phyloP scores from a whole-genome alignment of 2,888 invertebrate species.

The Leptarthrus brevirostris region DNA sequence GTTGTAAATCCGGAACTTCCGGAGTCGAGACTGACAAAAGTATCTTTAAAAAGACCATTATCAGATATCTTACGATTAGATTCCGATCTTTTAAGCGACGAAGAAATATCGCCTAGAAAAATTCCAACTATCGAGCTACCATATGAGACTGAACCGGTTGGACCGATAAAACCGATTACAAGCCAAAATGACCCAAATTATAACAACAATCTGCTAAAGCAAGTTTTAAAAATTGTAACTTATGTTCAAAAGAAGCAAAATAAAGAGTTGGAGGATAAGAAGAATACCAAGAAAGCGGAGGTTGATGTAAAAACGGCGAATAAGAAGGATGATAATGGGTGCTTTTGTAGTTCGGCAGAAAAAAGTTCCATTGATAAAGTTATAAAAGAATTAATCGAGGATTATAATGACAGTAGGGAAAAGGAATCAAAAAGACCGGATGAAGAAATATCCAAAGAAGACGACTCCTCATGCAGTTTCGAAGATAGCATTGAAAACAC shows the following conservation, averaged over 20 bases:
- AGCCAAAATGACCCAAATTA: neutral
- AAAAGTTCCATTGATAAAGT: neutral
- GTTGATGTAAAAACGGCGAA: neutral
- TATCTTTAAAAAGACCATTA: neutral
- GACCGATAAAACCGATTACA: no score
- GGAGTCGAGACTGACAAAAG: no score
- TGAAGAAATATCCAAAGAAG: no score
- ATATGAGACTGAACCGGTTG: no score
- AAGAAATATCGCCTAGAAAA: neutral
- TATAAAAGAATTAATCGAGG: no score
- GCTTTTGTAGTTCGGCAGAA: neutral
- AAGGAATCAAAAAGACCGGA: no score
- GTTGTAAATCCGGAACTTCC: neutral
- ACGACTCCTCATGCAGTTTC: neutral
- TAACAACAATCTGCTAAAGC: constrained; percentile 1
- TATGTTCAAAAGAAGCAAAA: constrained; percentile 25
- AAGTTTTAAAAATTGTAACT: constrained; percentile 23
- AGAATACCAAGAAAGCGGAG: neutral
- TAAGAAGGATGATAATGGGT: neutral
- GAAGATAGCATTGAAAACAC: neutral
- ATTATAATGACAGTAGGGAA: neutral
- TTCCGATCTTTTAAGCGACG: neutral
- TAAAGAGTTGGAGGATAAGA: neutral
- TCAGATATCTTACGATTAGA: constrained; percentile 5
- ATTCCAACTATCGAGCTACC: no score